Base-by-base conservation (phyloP, 23 tunicate genomes). In the Corella eumyota region DNA sequence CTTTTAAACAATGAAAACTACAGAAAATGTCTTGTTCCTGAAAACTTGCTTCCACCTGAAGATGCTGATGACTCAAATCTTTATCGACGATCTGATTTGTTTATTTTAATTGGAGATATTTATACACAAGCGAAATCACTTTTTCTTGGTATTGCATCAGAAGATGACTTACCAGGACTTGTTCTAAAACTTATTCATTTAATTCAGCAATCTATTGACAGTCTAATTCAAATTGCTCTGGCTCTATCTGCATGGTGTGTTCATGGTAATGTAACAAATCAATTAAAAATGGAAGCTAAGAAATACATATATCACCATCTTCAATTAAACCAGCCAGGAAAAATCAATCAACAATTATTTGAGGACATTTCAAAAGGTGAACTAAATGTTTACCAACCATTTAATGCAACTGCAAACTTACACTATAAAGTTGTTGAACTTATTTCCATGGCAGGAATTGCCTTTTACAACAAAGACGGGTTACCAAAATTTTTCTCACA, bases 211-310 rank as follows among this genome's bases (percentile, higher is more conserved):
- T 57, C 73, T 0, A 49, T 34, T 21, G 67, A 75, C 62, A 33
- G 59, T 21, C 21, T 45, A n/a, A 21, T 75, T 30, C 82, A 75
- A 45, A 40, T 66, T 5, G 15, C 58, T 19, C 82, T 75, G 26
- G 82, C 82, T 32, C 17, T 66, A 30, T 58, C 72, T 2, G 64
- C 50, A 1, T 75, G 82, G 82, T 23, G 40, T 20, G 58, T 61
- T 25, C 23, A 47, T 27, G 56, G 61, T 32, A 57, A 27, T 11
- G 69, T 30, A 5, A 46, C 23, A 5, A 27, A 51, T n/a, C 23
- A 25, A n/a, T 6, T 11, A 40, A 51, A 19, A 27, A 51, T 51
- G 57, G 22, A 7, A 19, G 22, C 23, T n/a, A 51, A 51, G 57
- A 27, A 7, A 27, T n/a, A 7, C 6, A 7, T n/a, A 51, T 51